These are phyloP conservation scores for Lerista edwardsae DNA, from an alignment of 2,797 vertebrate genomes.

Conservation along the genomic window DNA sequence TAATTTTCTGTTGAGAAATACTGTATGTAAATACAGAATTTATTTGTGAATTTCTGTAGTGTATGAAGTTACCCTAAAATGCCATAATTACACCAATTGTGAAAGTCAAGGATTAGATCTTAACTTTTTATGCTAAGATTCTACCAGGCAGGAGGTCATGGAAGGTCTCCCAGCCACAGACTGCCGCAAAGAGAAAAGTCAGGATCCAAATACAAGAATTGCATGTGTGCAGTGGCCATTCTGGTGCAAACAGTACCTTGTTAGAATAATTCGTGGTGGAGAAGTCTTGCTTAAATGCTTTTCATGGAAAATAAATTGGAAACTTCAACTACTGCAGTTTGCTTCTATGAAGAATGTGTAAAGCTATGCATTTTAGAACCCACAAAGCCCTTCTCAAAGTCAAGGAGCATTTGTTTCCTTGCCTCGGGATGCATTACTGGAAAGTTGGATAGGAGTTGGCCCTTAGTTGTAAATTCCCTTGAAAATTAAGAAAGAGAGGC, in stretches of 20 bases:
- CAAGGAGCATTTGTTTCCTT: too few species aligned
- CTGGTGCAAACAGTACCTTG: not conserved
- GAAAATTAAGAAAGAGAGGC: not conserved
- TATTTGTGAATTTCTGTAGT: not conserved
- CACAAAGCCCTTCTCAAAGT: too few species aligned
- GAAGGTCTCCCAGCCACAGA: too few species aligned
- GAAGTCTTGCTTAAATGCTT: too few species aligned
- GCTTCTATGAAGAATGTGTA: not conserved
- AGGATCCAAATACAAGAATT: not conserved
- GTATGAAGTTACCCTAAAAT: not conserved
- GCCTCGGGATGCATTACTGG: too few species aligned
- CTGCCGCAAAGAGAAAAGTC: too few species aligned
- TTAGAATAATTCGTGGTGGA: too few species aligned
- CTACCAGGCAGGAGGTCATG: too few species aligned
- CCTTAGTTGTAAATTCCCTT: not conserved
- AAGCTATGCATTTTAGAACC: not conserved
- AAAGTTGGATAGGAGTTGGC: too few species aligned
- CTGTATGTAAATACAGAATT: not conserved
- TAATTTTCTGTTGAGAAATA: not conserved
- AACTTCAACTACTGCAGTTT: not conserved
- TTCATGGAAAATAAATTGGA: too few species aligned
- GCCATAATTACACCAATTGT: too few species aligned
- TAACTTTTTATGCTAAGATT: too few species aligned
- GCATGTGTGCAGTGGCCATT: not conserved
- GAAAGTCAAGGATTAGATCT: not conserved